Evolutionary conservation across 2,113 vertebrate species (phyloP).

Genomic region (Chamaetylas fuelleborni): DNA sequence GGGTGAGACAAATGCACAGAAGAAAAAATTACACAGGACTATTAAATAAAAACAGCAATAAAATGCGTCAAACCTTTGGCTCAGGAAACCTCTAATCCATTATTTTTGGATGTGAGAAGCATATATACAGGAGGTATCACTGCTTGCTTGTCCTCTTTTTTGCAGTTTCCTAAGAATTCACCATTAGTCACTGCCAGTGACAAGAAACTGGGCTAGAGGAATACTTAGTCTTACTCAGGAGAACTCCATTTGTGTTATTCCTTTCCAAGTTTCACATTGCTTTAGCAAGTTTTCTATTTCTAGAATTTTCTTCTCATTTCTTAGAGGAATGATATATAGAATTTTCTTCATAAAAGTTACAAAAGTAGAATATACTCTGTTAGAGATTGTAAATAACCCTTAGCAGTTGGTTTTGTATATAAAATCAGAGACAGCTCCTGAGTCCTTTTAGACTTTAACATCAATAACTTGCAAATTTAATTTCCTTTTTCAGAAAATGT

Average conservation of each 20-base stretch:
- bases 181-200: slow-evolving; percentile 1
- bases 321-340: not conserved
- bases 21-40: not conserved
- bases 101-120: not conserved
- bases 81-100: not conserved
- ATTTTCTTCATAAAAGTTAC: not conserved
- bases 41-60: not conserved
- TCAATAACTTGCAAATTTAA: not conserved
- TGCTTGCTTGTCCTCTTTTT: not conserved
- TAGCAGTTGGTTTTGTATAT: not conserved
- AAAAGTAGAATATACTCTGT: not conserved
- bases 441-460: not conserved
- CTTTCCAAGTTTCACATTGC: not conserved
- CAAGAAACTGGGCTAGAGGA: not conserved
- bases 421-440: not conserved
- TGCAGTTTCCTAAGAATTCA: not conserved
- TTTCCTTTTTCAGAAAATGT: not conserved
- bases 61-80: not conserved
- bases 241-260: not conserved
- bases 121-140: not conserved
- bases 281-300: not conserved
- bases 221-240: not conserved
- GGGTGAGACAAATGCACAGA: not conserved
- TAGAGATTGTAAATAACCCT: not conserved
- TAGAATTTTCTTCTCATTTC: not conserved